Conservation (phyloP, 2,888 invertebrate species). For the Minunthozetes semirufus region DNA sequence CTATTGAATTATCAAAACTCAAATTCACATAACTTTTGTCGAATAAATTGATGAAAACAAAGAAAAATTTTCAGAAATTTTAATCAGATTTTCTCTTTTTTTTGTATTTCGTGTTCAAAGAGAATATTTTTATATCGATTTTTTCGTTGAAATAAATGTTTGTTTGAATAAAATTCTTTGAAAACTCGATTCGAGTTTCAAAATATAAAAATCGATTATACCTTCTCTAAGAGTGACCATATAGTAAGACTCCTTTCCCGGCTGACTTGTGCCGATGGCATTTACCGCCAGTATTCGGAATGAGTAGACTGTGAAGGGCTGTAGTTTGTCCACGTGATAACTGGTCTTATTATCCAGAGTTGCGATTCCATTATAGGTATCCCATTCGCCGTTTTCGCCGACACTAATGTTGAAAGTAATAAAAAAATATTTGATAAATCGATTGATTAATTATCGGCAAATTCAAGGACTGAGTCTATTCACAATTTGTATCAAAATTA, state of each 20-base stretch:
- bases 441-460: not conserved
- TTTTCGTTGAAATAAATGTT: not conserved
- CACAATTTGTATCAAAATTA: too few relatives aligned
- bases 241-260: slow-evolving; percentile 64
- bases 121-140: too few relatives aligned
- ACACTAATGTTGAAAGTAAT: slow-evolving; percentile 54
- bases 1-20: too few relatives aligned
- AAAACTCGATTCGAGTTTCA: not conserved
- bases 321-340: slow-evolving; percentile 60
- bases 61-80: too few relatives aligned
- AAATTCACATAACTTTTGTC: too few relatives aligned
- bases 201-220: slow-evolving; percentile 47
- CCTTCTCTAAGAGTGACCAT: slow-evolving; percentile 67
- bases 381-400: slow-evolving; percentile 64
- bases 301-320: slow-evolving; percentile 68
- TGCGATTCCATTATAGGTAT: slow-evolving; percentile 54
- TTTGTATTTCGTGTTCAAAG: too few relatives aligned
- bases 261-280: slow-evolving; percentile 61
- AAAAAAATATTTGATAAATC: not conserved
- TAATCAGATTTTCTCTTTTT: too few relatives aligned
- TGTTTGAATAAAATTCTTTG: not conserved
- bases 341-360: slow-evolving; percentile 60
- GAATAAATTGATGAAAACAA: too few relatives aligned
- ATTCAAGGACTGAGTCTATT: too few relatives aligned
- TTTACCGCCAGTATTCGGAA: slow-evolving; percentile 66